Percentiles rank a stretch among this genome's conserved stretches.
Conservation (phyloP, 2,888 invertebrate genomes). For the Drosophila hamatofila region DNA sequence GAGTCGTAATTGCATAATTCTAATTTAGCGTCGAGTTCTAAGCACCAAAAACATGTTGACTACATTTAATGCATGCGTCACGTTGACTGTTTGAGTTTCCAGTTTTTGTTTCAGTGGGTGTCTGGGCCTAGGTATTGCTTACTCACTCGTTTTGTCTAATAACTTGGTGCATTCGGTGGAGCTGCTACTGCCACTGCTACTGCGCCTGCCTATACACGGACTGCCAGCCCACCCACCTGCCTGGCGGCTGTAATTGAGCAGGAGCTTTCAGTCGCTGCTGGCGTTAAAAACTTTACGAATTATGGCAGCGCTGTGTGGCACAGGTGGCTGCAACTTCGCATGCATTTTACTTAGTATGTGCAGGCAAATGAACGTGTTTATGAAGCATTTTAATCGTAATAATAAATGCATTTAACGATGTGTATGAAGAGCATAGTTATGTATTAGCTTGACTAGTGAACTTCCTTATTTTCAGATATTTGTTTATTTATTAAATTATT, state of each 20-base stretch:
- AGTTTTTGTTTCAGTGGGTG: slow-evolving; percentile 13
- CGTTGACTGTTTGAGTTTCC: slow-evolving; percentile 15
- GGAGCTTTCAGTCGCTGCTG: slow-evolving; percentile 25
- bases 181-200: slow-evolving; percentile 3
- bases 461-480: neutral
- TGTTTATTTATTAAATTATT: no score
- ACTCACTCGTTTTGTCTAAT: slow-evolving; percentile 55
- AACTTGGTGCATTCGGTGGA: slow-evolving; percentile 32
- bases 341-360: slow-evolving; percentile 7
- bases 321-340: slow-evolving; percentile 37
- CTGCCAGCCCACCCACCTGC: slow-evolving; percentile 22
- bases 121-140: slow-evolving; percentile 17
- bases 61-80: slow-evolving; percentile 56
- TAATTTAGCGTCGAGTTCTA: slow-evolving; percentile 73
- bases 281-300: slow-evolving; percentile 40
- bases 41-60: slow-evolving; percentile 72
- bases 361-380: neutral
- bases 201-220: neutral
- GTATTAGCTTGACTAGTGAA: neutral
- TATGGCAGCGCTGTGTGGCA: slow-evolving; percentile 21
- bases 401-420: neutral
- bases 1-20: slow-evolving; percentile 81
- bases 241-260: slow-evolving; percentile 41
- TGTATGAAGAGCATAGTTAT: neutral
- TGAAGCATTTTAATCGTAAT: neutral